phyloP scores from a whole-genome alignment of 2,113 vertebrate species.

The human region DNA sequence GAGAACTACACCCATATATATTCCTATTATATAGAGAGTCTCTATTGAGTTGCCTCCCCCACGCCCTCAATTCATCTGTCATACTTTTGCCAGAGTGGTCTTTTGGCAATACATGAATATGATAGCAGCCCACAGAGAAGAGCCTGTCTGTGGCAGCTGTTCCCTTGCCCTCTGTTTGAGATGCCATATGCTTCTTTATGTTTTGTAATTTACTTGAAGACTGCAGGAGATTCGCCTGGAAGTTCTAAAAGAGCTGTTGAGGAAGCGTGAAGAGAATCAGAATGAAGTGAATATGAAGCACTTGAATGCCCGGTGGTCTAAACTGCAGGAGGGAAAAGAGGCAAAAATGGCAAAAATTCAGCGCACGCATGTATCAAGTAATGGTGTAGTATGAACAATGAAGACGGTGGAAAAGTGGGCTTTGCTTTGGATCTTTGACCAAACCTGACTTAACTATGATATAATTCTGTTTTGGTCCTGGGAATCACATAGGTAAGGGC shows the following conservation, averaged over 20 bases:
- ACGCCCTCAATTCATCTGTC: background rate
- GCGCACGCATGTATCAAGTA: constrained; percentile 81
- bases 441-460: background rate
- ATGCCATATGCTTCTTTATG: background rate
- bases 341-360: constrained; percentile 84
- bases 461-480: background rate
- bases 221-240: constrained; percentile 89
- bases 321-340: constrained; percentile 85
- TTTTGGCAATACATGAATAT: background rate
- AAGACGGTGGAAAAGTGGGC: background rate
- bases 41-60: background rate
- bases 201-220: constrained; percentile 81
- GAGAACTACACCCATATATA: background rate
- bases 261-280: constrained; percentile 82
- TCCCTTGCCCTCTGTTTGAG: constrained; percentile 4
- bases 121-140: background rate
- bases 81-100: background rate
- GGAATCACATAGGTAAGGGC: background rate
- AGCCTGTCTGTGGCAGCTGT: background rate
- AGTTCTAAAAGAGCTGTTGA: constrained; percentile 86
- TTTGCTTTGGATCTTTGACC: background rate
- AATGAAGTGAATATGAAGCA: constrained; percentile 77
- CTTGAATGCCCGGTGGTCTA: constrained; percentile 83
- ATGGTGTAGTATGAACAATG: background rate
- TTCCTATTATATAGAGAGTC: background rate